These are phyloP conservation scores for Lampris megalopsis DNA, from an alignment of 2,113 vertebrate genomes.

Conservation along the genomic window DNA sequence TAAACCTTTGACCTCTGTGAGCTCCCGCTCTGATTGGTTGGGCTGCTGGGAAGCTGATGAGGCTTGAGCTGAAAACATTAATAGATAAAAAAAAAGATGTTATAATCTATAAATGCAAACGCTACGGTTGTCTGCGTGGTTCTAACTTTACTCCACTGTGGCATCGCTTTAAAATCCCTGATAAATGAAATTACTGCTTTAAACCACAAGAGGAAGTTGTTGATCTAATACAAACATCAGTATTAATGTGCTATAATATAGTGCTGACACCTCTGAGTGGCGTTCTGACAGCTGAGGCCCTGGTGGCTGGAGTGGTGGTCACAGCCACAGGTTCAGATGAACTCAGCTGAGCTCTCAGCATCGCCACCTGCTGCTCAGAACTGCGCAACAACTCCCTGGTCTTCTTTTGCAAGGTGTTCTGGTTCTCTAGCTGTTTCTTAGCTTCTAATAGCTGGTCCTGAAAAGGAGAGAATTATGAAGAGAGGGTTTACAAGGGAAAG, in stretches of 20 bases:
- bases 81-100: too few relatives aligned
- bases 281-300: slow-evolving; percentile 52
- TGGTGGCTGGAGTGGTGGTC: slow-evolving; percentile 57
- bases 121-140: too few relatives aligned
- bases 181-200: too few relatives aligned
- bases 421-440: slow-evolving; percentile 91
- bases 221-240: too few relatives aligned
- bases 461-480: not conserved
- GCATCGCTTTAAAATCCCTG: too few relatives aligned
- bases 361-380: slow-evolving; percentile 88
- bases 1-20: slow-evolving; percentile 85
- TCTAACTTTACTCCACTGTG: too few relatives aligned
- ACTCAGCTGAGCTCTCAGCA: slow-evolving; percentile 86
- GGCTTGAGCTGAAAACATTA: slow-evolving; percentile 42
- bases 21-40: slow-evolving; percentile 78
- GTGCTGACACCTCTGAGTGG: slow-evolving; percentile 63
- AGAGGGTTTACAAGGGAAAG: not conserved
- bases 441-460: slow-evolving; percentile 92
- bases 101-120: too few relatives aligned
- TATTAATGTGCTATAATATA: not conserved
- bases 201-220: too few relatives aligned
- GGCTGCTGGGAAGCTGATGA: slow-evolving; percentile 50
- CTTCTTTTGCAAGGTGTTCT: slow-evolving; percentile 87
- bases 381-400: slow-evolving; percentile 93
- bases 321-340: slow-evolving; percentile 83